These are phyloP conservation scores for Reticulitermes lucifugus DNA, from an alignment of 2,888 invertebrate species.

Conservation along the genomic window DNA sequence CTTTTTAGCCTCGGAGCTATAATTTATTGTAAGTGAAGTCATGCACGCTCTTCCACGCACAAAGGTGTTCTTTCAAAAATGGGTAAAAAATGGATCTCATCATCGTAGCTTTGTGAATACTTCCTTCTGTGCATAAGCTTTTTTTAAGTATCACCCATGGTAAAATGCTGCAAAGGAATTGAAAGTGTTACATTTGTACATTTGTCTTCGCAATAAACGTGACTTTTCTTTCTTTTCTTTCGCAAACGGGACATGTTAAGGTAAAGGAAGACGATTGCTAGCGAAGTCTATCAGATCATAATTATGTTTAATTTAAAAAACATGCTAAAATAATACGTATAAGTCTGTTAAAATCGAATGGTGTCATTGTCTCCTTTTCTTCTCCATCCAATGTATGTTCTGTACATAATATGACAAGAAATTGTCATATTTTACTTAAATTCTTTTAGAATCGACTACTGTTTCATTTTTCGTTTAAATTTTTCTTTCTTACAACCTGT, in stretches of 20 bases:
- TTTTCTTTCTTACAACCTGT: too few relatives aligned
- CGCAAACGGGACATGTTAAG: background rate
- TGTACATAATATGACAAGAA: too few relatives aligned
- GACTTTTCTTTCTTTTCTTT: background rate
- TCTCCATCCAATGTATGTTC: too few relatives aligned
- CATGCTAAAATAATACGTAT: too few relatives aligned
- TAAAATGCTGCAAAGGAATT: background rate
- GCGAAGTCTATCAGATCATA: too few relatives aligned
- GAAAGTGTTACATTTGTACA: background rate
- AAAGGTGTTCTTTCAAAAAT: background rate
- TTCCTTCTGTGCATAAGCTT: background rate
- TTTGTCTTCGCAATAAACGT: background rate
- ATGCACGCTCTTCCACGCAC: background rate
- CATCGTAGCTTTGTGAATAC: background rate
- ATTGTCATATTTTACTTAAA: too few relatives aligned
- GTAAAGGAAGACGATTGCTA: background rate
- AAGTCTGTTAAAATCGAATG: too few relatives aligned
- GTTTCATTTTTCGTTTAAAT: too few relatives aligned
- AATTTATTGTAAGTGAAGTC: constrained; percentile 25
- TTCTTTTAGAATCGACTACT: too few relatives aligned
- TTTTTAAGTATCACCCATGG: background rate
- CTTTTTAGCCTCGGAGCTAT: constrained; percentile 1
- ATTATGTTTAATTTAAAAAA: too few relatives aligned
- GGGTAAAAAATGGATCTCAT: background rate
- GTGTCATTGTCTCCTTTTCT: too few relatives aligned